Conservation (phyloP, 2,888 invertebrate genomes). For the Hybos culiciformis region DNA sequence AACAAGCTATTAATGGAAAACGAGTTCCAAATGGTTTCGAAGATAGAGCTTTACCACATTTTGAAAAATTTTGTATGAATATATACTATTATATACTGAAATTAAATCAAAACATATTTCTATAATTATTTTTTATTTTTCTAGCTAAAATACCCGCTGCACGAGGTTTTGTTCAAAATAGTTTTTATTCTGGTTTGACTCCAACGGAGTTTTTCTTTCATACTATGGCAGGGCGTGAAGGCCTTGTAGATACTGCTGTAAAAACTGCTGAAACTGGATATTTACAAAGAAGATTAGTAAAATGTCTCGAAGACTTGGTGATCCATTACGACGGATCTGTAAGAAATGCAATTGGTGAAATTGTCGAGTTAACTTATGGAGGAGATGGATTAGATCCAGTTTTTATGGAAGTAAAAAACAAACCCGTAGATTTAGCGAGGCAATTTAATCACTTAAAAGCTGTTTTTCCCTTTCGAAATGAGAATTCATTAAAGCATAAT, state of each 20-base stretch:
- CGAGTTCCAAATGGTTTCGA: conserved; percentile 96
- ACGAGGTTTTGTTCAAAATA: conserved; percentile 94
- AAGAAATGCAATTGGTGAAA: conserved; percentile 79
- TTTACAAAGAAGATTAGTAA: conserved; percentile 91
- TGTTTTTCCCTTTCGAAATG: conserved; percentile 52
- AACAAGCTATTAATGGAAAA: conserved; percentile 95
- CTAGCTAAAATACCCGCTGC: conserved; percentile 85
- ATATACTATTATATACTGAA: too few species aligned
- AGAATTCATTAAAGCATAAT: conserved; percentile 50
- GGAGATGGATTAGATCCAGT: conserved; percentile 92
- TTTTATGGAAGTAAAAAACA: conserved; percentile 85
- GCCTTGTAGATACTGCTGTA: conserved; percentile 97
- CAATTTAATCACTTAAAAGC: conserved; percentile 73
- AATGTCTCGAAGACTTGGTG: conserved; percentile 92
- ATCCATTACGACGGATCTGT: conserved; percentile 94
- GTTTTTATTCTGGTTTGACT: conserved; percentile 91
- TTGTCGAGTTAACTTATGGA: conserved; percentile 89
- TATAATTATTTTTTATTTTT: conserved; percentile 14
- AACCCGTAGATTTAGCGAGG: conserved; percentile 76
- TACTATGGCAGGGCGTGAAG: conserved; percentile 96
- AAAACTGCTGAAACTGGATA: conserved; percentile 99
- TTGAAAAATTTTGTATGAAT: conserved; percentile 65
- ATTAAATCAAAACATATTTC: conserved; percentile 1
- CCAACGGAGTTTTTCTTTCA: conserved; percentile 99
- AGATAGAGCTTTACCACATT: conserved; percentile 88